These are phyloP conservation scores for Atherinomorus stipes DNA, from an alignment of 2,113 vertebrate species.

Conservation along the genomic window DNA sequence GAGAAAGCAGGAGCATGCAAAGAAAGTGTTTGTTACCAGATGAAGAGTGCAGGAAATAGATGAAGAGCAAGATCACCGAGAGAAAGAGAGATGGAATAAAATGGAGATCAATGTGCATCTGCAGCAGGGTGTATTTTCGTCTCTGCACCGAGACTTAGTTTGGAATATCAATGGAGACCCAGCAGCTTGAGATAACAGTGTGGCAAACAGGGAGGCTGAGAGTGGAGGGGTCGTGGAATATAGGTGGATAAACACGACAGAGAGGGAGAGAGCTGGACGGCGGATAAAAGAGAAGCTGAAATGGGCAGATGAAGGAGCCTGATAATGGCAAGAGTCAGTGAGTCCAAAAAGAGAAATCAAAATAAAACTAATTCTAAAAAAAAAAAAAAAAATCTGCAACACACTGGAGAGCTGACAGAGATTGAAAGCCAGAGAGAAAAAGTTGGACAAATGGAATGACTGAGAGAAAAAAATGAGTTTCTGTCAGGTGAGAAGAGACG, in stretches of 20 bases:
- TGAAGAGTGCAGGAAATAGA: slow-evolving; percentile 13
- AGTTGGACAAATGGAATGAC: slow-evolving; percentile 35
- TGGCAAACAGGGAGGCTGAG: slow-evolving; percentile 20
- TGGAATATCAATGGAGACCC: slow-evolving; percentile 62
- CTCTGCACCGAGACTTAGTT: slow-evolving; percentile 51
- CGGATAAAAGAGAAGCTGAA: slow-evolving; percentile 20
- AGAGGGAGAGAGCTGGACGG: not conserved
- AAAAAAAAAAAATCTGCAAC: slow-evolving; percentile 17
- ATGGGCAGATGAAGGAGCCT: slow-evolving; percentile 44
- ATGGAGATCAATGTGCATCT: slow-evolving; percentile 63
- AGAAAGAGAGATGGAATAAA: slow-evolving; percentile 39
- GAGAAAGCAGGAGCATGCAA: slow-evolving; percentile 28
- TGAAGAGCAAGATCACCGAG: slow-evolving; percentile 31
- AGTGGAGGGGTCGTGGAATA: not conserved
- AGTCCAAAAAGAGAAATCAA: slow-evolving; percentile 19
- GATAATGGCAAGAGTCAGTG: slow-evolving; percentile 34
- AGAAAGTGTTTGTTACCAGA: slow-evolving; percentile 35
- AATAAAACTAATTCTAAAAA: slow-evolving; percentile 25
- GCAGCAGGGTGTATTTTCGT: slow-evolving; percentile 55
- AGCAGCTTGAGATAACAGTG: slow-evolving; percentile 22
- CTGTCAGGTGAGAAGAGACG: slow-evolving; percentile 36
- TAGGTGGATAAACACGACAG: slow-evolving; percentile 7
- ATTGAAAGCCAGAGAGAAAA: slow-evolving; percentile 38
- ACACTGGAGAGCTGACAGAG: slow-evolving; percentile 38
- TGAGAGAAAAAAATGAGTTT: slow-evolving; percentile 7